These are phyloP conservation scores for Campoletis raptor DNA, from an alignment of 2,888 invertebrate species.

Conservation along the genomic window DNA sequence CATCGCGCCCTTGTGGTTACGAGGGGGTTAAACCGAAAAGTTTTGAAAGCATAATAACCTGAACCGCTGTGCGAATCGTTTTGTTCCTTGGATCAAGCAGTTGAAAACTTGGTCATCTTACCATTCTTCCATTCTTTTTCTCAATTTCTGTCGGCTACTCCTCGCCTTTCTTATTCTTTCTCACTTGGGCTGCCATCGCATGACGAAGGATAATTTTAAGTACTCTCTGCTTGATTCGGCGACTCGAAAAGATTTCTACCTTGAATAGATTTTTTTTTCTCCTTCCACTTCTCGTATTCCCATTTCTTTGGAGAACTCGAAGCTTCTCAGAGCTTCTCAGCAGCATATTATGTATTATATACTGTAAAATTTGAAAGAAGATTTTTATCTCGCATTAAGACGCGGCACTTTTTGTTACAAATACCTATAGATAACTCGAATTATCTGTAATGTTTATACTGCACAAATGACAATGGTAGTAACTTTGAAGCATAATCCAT, in stretches of 20 bases:
- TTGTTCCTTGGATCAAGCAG: conserved; percentile 41
- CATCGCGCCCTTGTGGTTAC: neutral
- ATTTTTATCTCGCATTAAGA: conserved; percentile 23
- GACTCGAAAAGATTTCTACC: conserved; percentile 8
- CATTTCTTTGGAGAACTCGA: conserved; percentile 4
- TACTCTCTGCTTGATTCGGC: conserved; percentile 28
- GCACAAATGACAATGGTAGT: neutral
- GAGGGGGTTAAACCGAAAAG: conserved; percentile 51
- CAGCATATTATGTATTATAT: neutral
- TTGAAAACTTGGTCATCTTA: conserved; percentile 45
- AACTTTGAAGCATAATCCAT: neutral
- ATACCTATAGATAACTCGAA: conserved; percentile 5
- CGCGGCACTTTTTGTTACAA: neutral
- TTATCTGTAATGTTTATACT: conserved; percentile 7
- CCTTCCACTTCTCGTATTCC: conserved; percentile 9
- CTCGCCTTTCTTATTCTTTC: neutral
- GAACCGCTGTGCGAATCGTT: conserved; percentile 31
- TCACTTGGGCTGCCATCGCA: neutral
- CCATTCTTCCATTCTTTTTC: neutral
- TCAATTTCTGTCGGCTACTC: neutral
- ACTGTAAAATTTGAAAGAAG: neutral
- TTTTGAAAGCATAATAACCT: conserved; percentile 36
- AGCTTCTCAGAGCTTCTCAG: conserved; percentile 4
- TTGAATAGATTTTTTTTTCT: conserved; percentile 1
- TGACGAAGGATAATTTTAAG: conserved; percentile 36